Evolutionary conservation across 2,888 invertebrate genomes (phyloP).

Genomic region (Sympetrum striolatum): DNA sequence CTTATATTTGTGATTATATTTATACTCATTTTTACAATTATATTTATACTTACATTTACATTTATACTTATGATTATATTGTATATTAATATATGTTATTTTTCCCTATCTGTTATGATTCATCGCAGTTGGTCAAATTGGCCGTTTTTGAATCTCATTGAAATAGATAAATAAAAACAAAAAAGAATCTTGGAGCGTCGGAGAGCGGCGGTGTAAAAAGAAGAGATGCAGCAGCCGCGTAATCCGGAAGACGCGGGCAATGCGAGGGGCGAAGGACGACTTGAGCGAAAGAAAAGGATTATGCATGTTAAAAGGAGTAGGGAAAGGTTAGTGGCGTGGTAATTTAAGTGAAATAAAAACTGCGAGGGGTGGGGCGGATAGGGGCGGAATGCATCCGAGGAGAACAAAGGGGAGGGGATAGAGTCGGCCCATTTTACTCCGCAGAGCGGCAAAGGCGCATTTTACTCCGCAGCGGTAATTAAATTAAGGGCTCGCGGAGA

Average conservation of each 20-base stretch:
- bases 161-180: too few species aligned
- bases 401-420: conserved; percentile 6
- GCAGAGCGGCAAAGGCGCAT: conserved; percentile 41
- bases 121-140: too few species aligned
- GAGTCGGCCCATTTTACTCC: conserved; percentile 39
- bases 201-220: background rate
- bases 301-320: background rate
- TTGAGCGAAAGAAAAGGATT: background rate
- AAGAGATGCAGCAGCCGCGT: background rate
- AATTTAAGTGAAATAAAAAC: background rate
- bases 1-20: too few species aligned
- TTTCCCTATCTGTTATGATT: too few species aligned
- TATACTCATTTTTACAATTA: too few species aligned
- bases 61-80: too few species aligned
- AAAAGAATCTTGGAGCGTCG: background rate
- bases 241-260: conserved; percentile 33
- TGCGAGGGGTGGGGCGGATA: background rate
- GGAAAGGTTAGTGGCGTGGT: background rate
- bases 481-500: conserved; percentile 33
- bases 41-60: too few species aligned
- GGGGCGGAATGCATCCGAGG: background rate
- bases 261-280: conserved; percentile 15
- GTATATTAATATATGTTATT: too few species aligned
- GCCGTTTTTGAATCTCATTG: too few species aligned
- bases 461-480: conserved; percentile 43